Evolutionary conservation across 37 sponge, comb jelly and placozoan species (phyloP), one percentile per base, ranked within the genome.

Genomic region (Haliclona indistincta): DNA sequence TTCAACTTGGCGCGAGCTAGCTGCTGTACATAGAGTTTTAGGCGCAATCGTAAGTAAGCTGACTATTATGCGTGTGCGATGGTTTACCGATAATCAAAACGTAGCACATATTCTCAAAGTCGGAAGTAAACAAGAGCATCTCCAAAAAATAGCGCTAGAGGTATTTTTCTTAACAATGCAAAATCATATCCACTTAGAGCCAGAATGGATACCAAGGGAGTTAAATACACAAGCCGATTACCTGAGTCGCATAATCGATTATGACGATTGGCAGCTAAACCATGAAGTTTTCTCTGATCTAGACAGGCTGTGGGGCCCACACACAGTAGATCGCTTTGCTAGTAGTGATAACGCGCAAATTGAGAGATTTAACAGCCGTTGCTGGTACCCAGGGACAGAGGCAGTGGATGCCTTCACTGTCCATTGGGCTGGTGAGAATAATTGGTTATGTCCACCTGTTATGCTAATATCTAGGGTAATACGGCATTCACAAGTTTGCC

Each of bases 331-430:
- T 43, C 43, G 67, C 34, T 63, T 76, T 64, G 77, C 77, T 34
- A 45, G 32, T 26, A 45, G 30, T 1, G n/a, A 76, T 43, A 64
- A 76, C 26, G 38, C 32, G 33, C 79, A 67, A n/a, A 2, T 68
- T 7, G 56, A n/a, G 0, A 15, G 79, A 30, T 78, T 67, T 35
- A 68, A 56, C 30, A 43, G 41, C 22, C 20, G 43, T 34, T 68
- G 23, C 23, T 54, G 60, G 54, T 34, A 68, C 38, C 79, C 79
- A 52, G 45, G 56, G 7, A 20, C 69, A 36, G 79, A 68, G 37
- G 69, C 80, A 0, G 80, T 68, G 33, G 80, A 79, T 69, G 80
- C 80, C 25, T 79, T 79, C 38, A 79, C 80, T 5, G 20, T 38
- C 26, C 6, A 54, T 8, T 80, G 80, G 80, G 1, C 34, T 0